Conservation (phyloP, 2,113 vertebrate species). For the Ptilorrhoa leucosticta region DNA sequence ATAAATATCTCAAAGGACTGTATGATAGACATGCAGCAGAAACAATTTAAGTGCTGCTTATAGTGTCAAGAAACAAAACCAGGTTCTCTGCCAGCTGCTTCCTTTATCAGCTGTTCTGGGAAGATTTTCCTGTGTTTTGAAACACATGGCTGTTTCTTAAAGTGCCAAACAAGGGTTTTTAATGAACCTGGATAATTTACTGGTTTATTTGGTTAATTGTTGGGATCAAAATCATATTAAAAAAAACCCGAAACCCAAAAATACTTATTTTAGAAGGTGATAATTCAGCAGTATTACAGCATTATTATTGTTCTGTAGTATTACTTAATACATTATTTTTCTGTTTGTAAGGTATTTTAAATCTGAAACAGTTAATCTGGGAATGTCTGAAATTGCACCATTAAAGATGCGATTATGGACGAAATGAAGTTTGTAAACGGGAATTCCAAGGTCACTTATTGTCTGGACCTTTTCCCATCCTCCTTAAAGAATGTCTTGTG, state of each 20-base stretch:
- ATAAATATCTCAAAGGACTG: background rate
- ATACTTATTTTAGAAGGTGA: background rate
- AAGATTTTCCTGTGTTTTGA: background rate
- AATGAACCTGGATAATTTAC: background rate
- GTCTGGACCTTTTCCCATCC: background rate
- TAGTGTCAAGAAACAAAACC: background rate
- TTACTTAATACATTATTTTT: background rate
- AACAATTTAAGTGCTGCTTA: background rate
- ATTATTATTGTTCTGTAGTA: background rate
- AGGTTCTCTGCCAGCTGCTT: background rate
- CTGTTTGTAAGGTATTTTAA: background rate
- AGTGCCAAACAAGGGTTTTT: background rate
- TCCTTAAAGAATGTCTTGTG: background rate
- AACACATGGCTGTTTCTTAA: background rate
- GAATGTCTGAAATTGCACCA: background rate
- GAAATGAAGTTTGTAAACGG: background rate
- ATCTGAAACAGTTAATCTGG: background rate
- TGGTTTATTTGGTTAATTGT: background rate
- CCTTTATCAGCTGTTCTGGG: background rate
- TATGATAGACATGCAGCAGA: background rate
- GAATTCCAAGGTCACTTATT: background rate
- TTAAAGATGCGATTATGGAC: background rate
- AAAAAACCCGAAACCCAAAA: rapidly evolving
- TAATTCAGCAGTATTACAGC: background rate
- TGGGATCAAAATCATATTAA: background rate